A percentile compares a stretch with the other conserved stretches of the same genome.
Evolutionary conservation across 2,113 vertebrate species (phyloP).

Genomic region (Rhabdornis inornatus): DNA sequence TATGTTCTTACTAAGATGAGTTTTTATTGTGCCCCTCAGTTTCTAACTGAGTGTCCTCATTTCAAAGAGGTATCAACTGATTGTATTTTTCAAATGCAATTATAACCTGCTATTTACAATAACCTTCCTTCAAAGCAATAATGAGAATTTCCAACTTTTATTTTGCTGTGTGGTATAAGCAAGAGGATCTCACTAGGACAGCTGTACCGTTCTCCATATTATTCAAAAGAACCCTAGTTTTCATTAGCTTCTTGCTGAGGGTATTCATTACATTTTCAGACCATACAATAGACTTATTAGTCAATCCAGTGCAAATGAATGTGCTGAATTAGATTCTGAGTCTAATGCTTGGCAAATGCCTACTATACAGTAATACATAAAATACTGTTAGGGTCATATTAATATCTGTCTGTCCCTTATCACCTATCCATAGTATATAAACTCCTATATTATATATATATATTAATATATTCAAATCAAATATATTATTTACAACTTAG

Average conservation of each 20-base stretch:
- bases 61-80: neutral
- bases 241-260: conserved; percentile 31
- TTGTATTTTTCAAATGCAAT: neutral
- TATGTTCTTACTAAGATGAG: neutral
- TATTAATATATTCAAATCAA: neutral
- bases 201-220: neutral
- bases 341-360: neutral
- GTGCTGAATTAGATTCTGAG: neutral
- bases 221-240: neutral
- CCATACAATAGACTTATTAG: neutral
- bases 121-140: neutral
- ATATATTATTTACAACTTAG: neutral
- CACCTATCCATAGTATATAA: neutral
- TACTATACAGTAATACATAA: neutral
- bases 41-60: neutral
- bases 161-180: neutral
- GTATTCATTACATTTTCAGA: conserved; percentile 9
- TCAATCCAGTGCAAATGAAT: neutral
- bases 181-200: neutral
- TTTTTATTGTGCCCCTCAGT: neutral
- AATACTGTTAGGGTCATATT: neutral
- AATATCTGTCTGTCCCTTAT: neutral
- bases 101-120: neutral
- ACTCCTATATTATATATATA: neutral
- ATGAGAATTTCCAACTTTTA: neutral